Evolutionary conservation across 2,888 invertebrate species (phyloP), one percentile per base, ranked within the genome.

Genomic region (Callimorpha dominula): DNA sequence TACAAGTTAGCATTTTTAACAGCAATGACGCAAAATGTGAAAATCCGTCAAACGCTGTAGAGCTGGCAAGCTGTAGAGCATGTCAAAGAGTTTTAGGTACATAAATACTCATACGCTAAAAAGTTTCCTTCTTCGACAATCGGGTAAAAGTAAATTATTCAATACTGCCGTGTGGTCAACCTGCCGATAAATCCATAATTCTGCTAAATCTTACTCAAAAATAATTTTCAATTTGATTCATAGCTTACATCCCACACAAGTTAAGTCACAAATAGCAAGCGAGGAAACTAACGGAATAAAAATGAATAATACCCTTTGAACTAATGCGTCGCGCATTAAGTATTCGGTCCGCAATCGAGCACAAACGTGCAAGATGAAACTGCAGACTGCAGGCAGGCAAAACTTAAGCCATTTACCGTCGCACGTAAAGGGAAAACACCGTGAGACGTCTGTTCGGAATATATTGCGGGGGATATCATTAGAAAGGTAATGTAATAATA

Each of bases 251-350:
- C 60, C 67, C 42, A n/a, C 43, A 68, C 17, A 43, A 77, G 17
- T 66, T 54, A 64, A 72, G 20, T 79, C 69, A 84, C 81, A 83
- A 81, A 75, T 81, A 86, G 78, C 72, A 81, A 74, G 71, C 72
- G 75, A 79, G 76, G 76, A 81, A 80, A 79, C 81, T 81, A 80
- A 80, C 71, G 78, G 84, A 85, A 86, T 86, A 87, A 88, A 89
- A 90, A 87, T 88, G 87, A 87, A 85, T 87, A 86, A 89, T 86
- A 82, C 84, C 77, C 76, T 86, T 85, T 85, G 83, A 86, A 88
- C 83, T 88, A 88, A 89, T 88, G 89, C 87, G 85, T 86, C 75
- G 72, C 73, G 81, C 86, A 89, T 89, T 89, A 84, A 77, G 86
- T 86, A 90, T 90, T 90, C 89, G 81, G 73, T 73, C 73, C 86